These are phyloP conservation scores for Harlomillsia oculata DNA, from an alignment of 1,140 invertebrate species.

Conservation along the genomic window DNA sequence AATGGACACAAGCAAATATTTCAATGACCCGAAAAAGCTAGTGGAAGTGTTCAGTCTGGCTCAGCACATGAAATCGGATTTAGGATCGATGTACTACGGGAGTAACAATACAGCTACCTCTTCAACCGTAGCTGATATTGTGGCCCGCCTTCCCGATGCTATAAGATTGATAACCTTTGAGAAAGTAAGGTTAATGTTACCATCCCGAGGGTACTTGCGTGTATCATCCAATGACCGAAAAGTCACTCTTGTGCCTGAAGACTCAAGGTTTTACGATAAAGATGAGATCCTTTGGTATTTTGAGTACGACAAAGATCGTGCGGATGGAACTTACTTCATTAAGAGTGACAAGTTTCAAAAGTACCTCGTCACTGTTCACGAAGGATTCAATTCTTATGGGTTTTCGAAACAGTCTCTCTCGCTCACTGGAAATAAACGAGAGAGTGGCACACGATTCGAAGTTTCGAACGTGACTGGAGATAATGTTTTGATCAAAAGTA, in stretches of 20 bases:
- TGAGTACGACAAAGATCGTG: conserved; percentile 23
- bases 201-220: conserved; percentile 14
- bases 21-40: conserved; percentile 4
- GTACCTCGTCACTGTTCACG: conserved; percentile 19
- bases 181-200: conserved; percentile 14
- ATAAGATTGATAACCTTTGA: conserved; percentile 20
- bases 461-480: conserved; percentile 15
- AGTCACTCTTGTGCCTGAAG: conserved; percentile 16
- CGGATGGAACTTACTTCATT: conserved; percentile 16
- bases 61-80: conserved; percentile 20
- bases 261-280: conserved; percentile 15
- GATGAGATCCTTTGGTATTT: conserved; percentile 19
- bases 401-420: conserved; percentile 18
- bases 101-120: no score
- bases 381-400: conserved; percentile 26
- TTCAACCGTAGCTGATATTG: conserved; percentile 17
- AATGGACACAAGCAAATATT: conserved; percentile 9
- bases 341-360: conserved; percentile 23
- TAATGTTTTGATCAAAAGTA: conserved; percentile 11
- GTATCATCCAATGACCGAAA: conserved; percentile 11
- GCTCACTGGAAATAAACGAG: conserved; percentile 18
- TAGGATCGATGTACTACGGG: conserved; percentile 9
- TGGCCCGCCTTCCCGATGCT: conserved; percentile 9
- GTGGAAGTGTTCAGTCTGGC: conserved; percentile 12
- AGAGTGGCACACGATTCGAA: conserved; percentile 21